A percentile compares a stretch with the other conserved stretches of the same genome.
phyloP scores from a whole-genome alignment of 2,888 invertebrate genomes.

The Melipona bicolor region DNA sequence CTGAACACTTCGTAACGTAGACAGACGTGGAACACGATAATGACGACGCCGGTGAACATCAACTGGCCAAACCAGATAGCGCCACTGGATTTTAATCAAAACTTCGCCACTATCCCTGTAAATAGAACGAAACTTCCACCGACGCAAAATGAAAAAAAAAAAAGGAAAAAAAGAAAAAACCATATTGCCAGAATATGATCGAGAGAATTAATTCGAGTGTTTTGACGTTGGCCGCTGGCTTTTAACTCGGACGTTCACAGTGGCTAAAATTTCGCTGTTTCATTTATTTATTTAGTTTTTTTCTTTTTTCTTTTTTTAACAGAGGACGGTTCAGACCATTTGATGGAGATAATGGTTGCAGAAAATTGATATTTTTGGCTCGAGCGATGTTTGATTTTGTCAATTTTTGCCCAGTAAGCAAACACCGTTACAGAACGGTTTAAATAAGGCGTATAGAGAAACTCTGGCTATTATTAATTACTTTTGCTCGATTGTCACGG shows the following conservation, averaged over 20 bases:
- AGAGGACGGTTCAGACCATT: background rate
- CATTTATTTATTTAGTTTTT: background rate
- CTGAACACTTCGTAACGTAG: conserved; percentile 52
- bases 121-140: background rate
- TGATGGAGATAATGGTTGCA: background rate
- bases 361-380: background rate
- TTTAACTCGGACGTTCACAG: background rate
- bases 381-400: background rate
- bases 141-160: background rate
- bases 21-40: background rate
- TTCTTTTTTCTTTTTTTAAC: background rate
- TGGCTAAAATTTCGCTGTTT: background rate
- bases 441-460: background rate
- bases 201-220: background rate
- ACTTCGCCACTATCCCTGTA: background rate
- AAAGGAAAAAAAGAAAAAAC: background rate
- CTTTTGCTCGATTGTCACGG: background rate
- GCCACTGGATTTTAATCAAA: conserved; percentile 20
- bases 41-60: conserved; percentile 23
- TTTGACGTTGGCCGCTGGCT: background rate
- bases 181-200: background rate
- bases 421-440: background rate
- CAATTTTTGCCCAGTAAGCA: background rate
- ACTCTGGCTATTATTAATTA: background rate
- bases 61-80: conserved; percentile 20